phyloP scores from a whole-genome alignment of 1,140 invertebrate species.

The Ceratoteleas bidentatus region DNA sequence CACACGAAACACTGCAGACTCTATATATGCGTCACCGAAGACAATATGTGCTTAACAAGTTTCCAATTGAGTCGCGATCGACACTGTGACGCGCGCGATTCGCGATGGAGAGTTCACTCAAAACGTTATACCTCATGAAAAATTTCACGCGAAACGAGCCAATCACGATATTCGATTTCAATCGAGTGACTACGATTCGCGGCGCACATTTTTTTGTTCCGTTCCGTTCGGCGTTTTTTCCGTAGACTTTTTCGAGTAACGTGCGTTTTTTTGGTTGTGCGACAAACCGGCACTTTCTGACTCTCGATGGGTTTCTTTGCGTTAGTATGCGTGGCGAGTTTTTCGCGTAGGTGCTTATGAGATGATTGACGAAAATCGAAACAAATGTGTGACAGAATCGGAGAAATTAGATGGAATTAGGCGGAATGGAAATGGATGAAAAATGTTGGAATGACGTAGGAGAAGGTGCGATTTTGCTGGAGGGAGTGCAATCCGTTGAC shows the following conservation, averaged over 20 bases:
- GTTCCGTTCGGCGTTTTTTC: background rate
- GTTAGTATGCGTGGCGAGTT: slow-evolving; percentile 7
- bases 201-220: background rate
- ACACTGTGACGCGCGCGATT: slow-evolving; percentile 32
- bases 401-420: too few species aligned
- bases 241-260: background rate
- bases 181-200: slow-evolving; percentile 4
- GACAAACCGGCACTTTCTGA: background rate
- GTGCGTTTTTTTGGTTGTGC: background rate
- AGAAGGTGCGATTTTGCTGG: too few species aligned
- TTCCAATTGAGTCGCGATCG: slow-evolving; percentile 42
- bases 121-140: slow-evolving; percentile 50
- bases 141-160: slow-evolving; percentile 33
- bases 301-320: slow-evolving; percentile 4
- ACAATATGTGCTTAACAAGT: slow-evolving; percentile 65
- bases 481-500: slow-evolving; percentile 49
- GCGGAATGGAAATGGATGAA: too few species aligned
- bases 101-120: slow-evolving; percentile 31
- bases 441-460: too few species aligned
- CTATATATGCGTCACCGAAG: slow-evolving; percentile 54
- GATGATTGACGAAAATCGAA: background rate
- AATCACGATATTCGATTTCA: slow-evolving; percentile 31
- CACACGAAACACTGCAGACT: slow-evolving; percentile 40
- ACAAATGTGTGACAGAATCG: too few species aligned
- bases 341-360: slow-evolving; percentile 1